These are phyloP conservation scores for Nibea albiflora DNA, from an alignment of 2,113 vertebrate genomes.

Conservation along the genomic window DNA sequence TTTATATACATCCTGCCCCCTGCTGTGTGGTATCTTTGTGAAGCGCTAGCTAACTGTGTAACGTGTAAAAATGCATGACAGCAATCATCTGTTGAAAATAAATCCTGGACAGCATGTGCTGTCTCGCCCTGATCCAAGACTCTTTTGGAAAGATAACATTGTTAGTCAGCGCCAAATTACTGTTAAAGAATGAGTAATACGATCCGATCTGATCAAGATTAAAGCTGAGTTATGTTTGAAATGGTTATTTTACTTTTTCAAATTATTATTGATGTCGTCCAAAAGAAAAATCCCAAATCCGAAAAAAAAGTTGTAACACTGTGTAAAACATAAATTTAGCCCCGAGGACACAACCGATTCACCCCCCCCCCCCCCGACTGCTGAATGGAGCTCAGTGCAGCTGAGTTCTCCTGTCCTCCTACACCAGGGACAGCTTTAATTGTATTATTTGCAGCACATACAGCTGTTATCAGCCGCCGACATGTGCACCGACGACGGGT, in stretches of 20 bases:
- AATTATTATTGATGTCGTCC: no score
- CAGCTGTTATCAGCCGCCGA: conserved; percentile 32
- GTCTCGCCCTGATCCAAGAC: neutral
- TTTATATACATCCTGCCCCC: neutral
- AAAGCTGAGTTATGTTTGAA: no score
- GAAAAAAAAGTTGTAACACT: no score
- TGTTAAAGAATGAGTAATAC: no score
- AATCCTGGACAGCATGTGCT: no score
- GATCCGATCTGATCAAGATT: no score
- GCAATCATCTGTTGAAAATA: neutral
- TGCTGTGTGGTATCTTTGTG: neutral
- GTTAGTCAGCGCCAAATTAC: neutral
- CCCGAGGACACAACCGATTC: no score
- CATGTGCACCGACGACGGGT: conserved; percentile 9
- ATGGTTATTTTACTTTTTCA: no score
- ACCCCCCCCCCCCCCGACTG: no score
- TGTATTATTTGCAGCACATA: conserved; percentile 18
- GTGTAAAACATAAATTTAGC: no score
- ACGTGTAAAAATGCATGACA: neutral
- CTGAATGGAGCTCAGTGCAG: neutral
- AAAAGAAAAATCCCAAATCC: no score
- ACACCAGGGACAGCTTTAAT: neutral
- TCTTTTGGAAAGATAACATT: neutral
- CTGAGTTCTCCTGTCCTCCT: neutral
- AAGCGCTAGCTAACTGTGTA: neutral